phyloP scores from a whole-genome alignment of 2,888 invertebrate genomes.

The Axea sp. region DNA sequence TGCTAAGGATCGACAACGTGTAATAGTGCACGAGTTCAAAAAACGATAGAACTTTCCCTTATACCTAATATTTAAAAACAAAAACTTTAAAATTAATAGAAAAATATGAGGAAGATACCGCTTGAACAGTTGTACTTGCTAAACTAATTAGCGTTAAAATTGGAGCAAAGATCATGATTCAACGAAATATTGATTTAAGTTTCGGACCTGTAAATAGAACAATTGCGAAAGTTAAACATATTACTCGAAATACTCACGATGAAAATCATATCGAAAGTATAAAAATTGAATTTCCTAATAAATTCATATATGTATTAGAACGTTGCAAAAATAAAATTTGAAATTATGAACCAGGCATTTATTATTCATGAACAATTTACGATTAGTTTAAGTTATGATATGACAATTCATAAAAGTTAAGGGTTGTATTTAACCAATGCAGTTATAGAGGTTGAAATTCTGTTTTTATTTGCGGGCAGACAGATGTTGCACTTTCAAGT shows the following conservation, averaged over 20 bases:
- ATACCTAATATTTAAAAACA: constrained; percentile 43
- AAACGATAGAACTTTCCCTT: no score
- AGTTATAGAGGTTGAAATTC: constrained; percentile 12
- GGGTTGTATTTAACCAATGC: constrained; percentile 15
- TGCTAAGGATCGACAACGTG: no score
- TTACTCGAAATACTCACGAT: constrained; percentile 33
- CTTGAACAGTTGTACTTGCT: constrained; percentile 16
- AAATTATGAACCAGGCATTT: constrained; percentile 15
- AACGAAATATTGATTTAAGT: constrained; percentile 66
- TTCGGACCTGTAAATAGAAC: constrained; percentile 57
- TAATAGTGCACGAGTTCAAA: no score
- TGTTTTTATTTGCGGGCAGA: constrained; percentile 13
- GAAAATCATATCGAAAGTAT: constrained; percentile 51
- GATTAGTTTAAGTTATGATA: constrained; percentile 63
- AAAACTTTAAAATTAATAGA: constrained; percentile 55
- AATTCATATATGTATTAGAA: constrained; percentile 50
- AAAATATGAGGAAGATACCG: constrained; percentile 51
- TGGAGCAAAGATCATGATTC: constrained; percentile 63
- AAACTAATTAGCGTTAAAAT: constrained; percentile 12
- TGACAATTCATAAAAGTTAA: constrained; percentile 64
- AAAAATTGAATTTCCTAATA: constrained; percentile 53
- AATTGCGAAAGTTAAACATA: constrained; percentile 8
- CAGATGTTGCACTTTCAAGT: constrained; percentile 16
- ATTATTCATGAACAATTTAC: constrained; percentile 63
- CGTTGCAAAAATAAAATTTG: constrained; percentile 62